These are phyloP conservation scores for Cairina moschata DNA, from an alignment of 2,113 vertebrate genomes.

Conservation along the genomic window DNA sequence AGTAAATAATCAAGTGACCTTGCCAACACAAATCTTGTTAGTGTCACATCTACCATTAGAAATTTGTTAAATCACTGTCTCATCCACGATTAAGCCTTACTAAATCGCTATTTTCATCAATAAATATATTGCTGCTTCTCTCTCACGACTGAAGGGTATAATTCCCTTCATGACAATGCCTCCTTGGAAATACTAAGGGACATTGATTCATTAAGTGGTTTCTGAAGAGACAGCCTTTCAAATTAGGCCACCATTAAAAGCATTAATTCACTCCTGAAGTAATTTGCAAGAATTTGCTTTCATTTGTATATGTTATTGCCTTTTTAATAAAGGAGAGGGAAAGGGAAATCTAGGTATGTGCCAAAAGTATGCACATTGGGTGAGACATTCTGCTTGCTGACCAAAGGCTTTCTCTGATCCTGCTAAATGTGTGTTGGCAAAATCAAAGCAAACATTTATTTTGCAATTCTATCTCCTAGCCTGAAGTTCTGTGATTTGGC, in stretches of 20 bases:
- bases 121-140: too few relatives aligned
- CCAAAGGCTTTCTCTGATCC: not conserved
- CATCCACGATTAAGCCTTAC: too few relatives aligned
- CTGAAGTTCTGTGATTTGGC: not conserved
- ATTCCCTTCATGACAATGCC: not conserved
- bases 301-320: not conserved
- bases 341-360: not conserved
- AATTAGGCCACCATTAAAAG: not conserved
- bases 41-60: too few relatives aligned
- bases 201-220: not conserved
- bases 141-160: too few relatives aligned
- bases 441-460: not conserved
- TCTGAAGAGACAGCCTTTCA: not conserved
- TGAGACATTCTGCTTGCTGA: not conserved
- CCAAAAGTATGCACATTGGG: not conserved
- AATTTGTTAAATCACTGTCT: too few relatives aligned
- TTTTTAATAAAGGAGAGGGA: not conserved
- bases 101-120: too few relatives aligned
- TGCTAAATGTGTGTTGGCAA: not conserved
- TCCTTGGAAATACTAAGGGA: not conserved
- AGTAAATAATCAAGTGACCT: too few relatives aligned
- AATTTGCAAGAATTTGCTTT: conserved; percentile 10
- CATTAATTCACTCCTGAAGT: not conserved
- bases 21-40: too few relatives aligned
- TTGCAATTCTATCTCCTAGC: not conserved